A percentile compares a stretch with the other conserved stretches of the same genome.
Evolutionary conservation across 2,113 vertebrate species (phyloP).

Genomic region (Apistogramma diplotaenia): DNA sequence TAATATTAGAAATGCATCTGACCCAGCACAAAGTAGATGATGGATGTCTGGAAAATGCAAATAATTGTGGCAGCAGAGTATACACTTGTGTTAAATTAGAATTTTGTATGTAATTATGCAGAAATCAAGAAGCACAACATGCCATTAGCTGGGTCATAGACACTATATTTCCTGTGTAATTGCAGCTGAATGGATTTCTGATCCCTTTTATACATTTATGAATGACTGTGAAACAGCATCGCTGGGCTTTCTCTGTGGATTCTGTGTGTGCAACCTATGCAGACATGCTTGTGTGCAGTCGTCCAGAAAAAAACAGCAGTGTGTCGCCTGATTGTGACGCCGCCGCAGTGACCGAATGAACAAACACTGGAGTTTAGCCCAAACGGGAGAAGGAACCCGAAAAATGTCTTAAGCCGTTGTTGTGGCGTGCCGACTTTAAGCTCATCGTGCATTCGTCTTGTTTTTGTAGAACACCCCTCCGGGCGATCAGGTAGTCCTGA

Average conservation of each 20-base stretch:
- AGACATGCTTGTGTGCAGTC: background rate
- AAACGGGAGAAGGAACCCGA: too few relatives aligned
- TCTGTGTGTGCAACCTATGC: background rate
- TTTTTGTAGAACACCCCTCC: background rate
- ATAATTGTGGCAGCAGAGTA: background rate
- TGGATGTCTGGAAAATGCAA: background rate
- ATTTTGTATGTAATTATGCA: background rate
- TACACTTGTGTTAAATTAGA: background rate
- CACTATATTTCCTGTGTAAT: background rate
- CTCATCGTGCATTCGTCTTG: background rate
- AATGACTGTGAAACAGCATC: background rate
- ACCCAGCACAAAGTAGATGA: background rate
- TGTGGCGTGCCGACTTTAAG: background rate
- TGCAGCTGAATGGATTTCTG: background rate
- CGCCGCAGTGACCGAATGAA: background rate
- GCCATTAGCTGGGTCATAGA: background rate
- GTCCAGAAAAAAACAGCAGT: background rate
- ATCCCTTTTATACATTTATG: background rate
- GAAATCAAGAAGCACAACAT: background rate
- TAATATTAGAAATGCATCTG: background rate
- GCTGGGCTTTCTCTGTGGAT: background rate
- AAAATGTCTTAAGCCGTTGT: too few relatives aligned
- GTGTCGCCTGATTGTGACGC: background rate
- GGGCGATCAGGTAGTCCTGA: too few relatives aligned
- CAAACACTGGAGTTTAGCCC: background rate